Evolutionary conservation across 2,888 invertebrate genomes (phyloP), one percentile per base, ranked within the genome.

Genomic region (Eristalis intricaria): DNA sequence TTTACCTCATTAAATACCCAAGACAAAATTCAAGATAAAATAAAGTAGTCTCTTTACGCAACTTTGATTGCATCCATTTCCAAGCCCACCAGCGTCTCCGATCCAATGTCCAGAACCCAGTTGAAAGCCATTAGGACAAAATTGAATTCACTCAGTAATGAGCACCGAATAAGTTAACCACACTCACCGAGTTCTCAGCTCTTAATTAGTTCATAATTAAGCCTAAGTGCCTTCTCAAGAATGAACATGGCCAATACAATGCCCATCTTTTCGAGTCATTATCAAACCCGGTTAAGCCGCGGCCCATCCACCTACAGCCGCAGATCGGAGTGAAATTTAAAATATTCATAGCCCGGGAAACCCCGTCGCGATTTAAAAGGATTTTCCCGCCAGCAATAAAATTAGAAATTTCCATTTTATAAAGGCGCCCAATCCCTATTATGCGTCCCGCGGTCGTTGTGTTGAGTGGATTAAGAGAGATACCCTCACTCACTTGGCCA

Each of bases 321-420:
- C 64, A 29, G 23, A 38, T 40, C 15, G 11, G 32, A 58, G 22
- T 32, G 26, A 26, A 38, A 29, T 23, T 58, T 78, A 63, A 65
- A 78, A 71, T 71, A 71, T 71, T 71, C 78, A 65, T 71, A 60
- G 78, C 58, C 29, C 29, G 19, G 23, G 56, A 3, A 77, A 22
- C 26, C 26, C 40, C 19, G 13, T 26, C 40, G 26, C 64, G 78
- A 43, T 58, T 78, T 70, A 65, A 70, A 60, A 40, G 64, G 70
- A 78, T 58, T 65, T 78, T 65, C 61, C 15, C 60, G 66, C 26
- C 40, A 50, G n/a, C 70, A 58, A 78, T 71, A 71, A 65, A 40
- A 78, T 65, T 65, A 60, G 58, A 71, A 70, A 71, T 65, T 65
- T 71, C 64, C 78, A 65, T 60, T 78, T 64, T 43, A 68, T 63